Evolutionary conservation across 2,888 invertebrate species (phyloP).

Genomic region (Caenorhabditis doughertyi): DNA sequence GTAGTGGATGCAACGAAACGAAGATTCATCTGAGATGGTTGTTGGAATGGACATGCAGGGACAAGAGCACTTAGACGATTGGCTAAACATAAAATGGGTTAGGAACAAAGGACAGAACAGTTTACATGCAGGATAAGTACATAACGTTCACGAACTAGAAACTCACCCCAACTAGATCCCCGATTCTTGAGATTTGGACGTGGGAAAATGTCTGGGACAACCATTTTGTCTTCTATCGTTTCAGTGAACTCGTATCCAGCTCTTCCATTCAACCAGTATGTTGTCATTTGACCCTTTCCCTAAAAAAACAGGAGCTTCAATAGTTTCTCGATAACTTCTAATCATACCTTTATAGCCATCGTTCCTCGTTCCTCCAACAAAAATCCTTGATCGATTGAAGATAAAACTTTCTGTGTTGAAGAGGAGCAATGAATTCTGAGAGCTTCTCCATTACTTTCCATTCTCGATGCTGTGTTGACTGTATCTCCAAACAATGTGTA

Average conservation of each 20-base stretch:
- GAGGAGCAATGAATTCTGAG: constrained; percentile 81
- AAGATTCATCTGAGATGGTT: constrained; percentile 15
- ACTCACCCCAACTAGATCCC: constrained; percentile 67
- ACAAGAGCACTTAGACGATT: constrained; percentile 25
- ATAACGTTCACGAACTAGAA: not conserved
- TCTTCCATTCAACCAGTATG: constrained; percentile 80
- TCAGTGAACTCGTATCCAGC: constrained; percentile 74
- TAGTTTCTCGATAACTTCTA: not conserved
- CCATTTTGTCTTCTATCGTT: constrained; percentile 61
- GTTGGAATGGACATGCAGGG: constrained; percentile 39
- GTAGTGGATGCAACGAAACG: constrained; percentile 20
- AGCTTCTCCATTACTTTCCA: constrained; percentile 89
- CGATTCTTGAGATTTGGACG: constrained; percentile 57
- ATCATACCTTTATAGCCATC: constrained; percentile 76
- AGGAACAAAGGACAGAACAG: not conserved
- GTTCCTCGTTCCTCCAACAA: constrained; percentile 79
- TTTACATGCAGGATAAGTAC: not conserved
- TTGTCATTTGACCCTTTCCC: constrained; percentile 82
- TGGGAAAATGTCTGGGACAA: constrained; percentile 77
- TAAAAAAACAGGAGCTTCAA: constrained; percentile 46
- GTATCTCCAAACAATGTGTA: constrained; percentile 84
- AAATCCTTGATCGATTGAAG: constrained; percentile 73
- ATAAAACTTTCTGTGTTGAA: constrained; percentile 72
- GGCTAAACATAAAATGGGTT: constrained; percentile 16
- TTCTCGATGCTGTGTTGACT: constrained; percentile 84